Evolutionary conservation across 2,797 vertebrate genomes (phyloP).

Genomic region (Cuniculus paca): DNA sequence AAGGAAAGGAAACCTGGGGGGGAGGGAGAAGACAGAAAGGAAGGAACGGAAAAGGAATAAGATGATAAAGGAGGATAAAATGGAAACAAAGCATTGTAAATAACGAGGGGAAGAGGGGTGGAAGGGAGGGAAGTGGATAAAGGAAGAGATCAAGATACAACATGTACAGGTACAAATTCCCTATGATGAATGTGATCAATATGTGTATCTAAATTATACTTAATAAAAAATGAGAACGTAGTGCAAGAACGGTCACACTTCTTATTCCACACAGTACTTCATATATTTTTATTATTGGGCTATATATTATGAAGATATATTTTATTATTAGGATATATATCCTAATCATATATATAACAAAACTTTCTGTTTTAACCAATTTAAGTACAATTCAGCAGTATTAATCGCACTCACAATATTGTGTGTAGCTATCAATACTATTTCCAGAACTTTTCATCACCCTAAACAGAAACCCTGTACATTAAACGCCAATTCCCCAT

Average conservation of each 20-base stretch:
- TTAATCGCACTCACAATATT: neutral
- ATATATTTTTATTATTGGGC: neutral
- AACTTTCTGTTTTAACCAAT: neutral
- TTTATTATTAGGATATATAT: neutral
- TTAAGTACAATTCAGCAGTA: neutral
- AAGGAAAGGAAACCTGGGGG: neutral
- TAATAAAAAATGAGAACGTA: slow-evolving; percentile 26
- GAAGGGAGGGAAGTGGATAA: neutral
- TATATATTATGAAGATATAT: neutral
- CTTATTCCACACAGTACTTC: slow-evolving; percentile 33
- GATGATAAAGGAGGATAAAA: neutral
- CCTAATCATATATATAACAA: neutral
- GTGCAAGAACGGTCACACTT: neutral
- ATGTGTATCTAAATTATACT: neutral
- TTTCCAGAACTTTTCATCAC: neutral
- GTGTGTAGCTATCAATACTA: neutral
- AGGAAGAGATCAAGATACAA: neutral
- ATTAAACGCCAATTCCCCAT: neutral
- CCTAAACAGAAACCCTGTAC: neutral
- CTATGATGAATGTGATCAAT: neutral
- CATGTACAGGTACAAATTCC: neutral
- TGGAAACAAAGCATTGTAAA: neutral
- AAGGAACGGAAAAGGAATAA: neutral
- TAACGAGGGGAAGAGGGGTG: neutral
- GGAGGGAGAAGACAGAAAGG: no score